phyloP scores from a whole-genome alignment of 1,140 invertebrate species.

The Psilanteris sp. region DNA sequence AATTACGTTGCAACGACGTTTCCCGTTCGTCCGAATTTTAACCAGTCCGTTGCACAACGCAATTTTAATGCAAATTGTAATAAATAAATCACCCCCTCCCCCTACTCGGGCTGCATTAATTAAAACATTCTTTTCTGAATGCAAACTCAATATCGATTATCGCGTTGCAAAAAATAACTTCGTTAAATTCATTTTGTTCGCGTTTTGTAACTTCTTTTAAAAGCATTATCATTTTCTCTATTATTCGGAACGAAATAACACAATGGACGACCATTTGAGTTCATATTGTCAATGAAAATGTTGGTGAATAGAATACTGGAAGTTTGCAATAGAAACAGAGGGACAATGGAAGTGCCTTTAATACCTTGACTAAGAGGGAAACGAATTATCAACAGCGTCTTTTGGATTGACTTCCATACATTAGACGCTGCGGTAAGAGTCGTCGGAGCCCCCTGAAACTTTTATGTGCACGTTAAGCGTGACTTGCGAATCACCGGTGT shows the following conservation, averaged over 20 bases:
- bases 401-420: slow-evolving; percentile 54
- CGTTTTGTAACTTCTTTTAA: slow-evolving; percentile 27
- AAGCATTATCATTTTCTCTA: slow-evolving; percentile 45
- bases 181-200: slow-evolving; percentile 15
- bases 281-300: slow-evolving; percentile 58
- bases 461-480: slow-evolving; percentile 22
- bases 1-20: no score
- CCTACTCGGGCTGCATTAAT: no score
- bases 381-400: slow-evolving; percentile 60
- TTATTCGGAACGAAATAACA: slow-evolving; percentile 44
- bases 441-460: slow-evolving; percentile 38
- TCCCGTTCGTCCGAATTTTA: no score
- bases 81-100: no score
- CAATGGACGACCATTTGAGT: slow-evolving; percentile 53
- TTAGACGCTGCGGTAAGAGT: slow-evolving; percentile 43
- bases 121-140: no score
- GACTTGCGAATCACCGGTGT: slow-evolving; percentile 55
- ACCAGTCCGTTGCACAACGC: no score
- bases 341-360: slow-evolving; percentile 59
- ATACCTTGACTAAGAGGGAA: slow-evolving; percentile 53
- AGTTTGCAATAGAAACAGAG: slow-evolving; percentile 60
- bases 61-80: no score
- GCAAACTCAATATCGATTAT: neutral
- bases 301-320: slow-evolving; percentile 59
- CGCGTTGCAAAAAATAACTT: slow-evolving; percentile 1